Evolutionary conservation across 1,140 invertebrate species (phyloP).

Genomic region (Diuraphis noxia): DNA sequence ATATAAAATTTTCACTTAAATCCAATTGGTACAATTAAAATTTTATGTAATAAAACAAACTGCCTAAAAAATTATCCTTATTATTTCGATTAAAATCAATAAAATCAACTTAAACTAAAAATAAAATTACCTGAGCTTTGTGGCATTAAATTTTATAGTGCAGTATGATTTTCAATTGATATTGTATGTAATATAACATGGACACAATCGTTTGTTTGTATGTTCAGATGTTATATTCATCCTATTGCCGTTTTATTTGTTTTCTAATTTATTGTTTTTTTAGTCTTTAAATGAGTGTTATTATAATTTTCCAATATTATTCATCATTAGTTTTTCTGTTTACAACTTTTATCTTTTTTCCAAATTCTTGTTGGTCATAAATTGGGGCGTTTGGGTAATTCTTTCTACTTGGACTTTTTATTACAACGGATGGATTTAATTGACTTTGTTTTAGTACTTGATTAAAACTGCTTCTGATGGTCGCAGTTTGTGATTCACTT

Average conservation of each 20-base stretch:
- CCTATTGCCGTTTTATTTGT: not conserved
- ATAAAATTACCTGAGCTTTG: not conserved
- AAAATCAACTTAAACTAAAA: conserved; percentile 10
- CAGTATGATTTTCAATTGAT: not conserved
- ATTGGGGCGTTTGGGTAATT: not conserved
- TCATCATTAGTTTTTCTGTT: not conserved
- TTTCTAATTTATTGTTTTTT: not conserved
- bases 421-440: conserved; percentile 6
- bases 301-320: conserved; percentile 6
- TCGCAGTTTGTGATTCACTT: conserved; percentile 38
- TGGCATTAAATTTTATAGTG: not conserved
- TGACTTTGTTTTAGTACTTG: conserved; percentile 31
- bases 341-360: conserved; percentile 16
- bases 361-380: conserved; percentile 41
- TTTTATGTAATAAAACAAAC: no score
- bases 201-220: no score
- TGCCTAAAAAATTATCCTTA: no score
- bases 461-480: conserved; percentile 21
- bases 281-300: not conserved
- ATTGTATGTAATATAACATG: not conserved
- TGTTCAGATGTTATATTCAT: not conserved
- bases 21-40: not conserved
- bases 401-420: conserved; percentile 40
- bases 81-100: not conserved
- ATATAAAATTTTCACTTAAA: not conserved